Percentiles rank a stretch among this genome's conserved stretches.
These are phyloP conservation scores for Eristalinus aeneus DNA, from an alignment of 2,888 invertebrate genomes.

Conservation along the genomic window DNA sequence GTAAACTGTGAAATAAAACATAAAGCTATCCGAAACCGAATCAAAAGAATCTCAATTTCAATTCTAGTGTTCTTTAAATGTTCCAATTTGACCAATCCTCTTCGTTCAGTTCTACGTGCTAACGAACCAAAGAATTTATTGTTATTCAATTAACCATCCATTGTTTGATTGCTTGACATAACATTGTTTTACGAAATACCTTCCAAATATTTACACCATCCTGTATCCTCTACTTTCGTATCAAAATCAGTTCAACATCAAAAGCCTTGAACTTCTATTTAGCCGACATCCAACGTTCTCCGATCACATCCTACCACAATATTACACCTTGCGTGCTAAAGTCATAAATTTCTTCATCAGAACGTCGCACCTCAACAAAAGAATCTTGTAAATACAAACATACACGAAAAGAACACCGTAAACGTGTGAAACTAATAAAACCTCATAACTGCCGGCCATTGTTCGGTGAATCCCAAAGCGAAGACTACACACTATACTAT, in stretches of 20 bases:
- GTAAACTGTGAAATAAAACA: not conserved
- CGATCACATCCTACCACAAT: constrained; percentile 28
- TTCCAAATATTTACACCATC: constrained; percentile 1
- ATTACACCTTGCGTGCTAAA: constrained; percentile 56
- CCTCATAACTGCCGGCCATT: constrained; percentile 42
- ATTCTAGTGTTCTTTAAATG: not conserved
- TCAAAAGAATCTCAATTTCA: not conserved
- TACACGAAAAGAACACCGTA: not conserved
- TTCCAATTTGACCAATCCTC: not conserved
- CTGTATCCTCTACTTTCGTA: not conserved
- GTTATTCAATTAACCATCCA: constrained; percentile 31
- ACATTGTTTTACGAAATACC: constrained; percentile 17
- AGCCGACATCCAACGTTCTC: not conserved
- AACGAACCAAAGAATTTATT: constrained; percentile 28
- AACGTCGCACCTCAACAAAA: constrained; percentile 40
- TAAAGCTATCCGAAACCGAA: not conserved
- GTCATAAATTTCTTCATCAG: constrained; percentile 54
- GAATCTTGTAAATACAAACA: constrained; percentile 34
- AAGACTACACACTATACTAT: not conserved
- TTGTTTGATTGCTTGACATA: constrained; percentile 29
- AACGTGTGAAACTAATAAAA: constrained; percentile 53
- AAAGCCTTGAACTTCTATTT: not conserved
- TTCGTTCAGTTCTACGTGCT: constrained; percentile 10
- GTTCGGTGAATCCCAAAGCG: constrained; percentile 7
- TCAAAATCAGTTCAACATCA: constrained; percentile 9